Percentiles rank a stretch among this genome's conserved stretches.
phyloP scores from a whole-genome alignment of 2,797 vertebrate species.

The Thunnus albacares region DNA sequence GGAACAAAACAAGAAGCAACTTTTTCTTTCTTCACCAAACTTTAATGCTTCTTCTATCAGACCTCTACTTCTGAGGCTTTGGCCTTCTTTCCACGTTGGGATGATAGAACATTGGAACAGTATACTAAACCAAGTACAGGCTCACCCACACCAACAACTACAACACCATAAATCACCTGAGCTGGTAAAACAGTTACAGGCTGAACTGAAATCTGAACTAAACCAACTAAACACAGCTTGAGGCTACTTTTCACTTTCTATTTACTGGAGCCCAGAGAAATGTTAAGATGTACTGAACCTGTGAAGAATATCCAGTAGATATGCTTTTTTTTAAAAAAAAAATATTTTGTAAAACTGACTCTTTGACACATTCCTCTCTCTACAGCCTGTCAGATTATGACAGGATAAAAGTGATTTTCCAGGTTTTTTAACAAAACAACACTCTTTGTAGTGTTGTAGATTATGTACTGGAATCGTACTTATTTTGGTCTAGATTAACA shows the following conservation, averaged over 20 bases:
- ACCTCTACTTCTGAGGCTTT: neutral
- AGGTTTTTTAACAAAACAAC: conserved; percentile 19
- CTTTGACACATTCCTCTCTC: conserved; percentile 7
- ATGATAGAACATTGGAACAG: conserved; percentile 18
- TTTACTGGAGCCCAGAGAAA: conserved; percentile 31
- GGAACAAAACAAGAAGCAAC: neutral
- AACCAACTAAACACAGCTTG: conserved; percentile 50
- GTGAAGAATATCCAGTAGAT: conserved; percentile 13
- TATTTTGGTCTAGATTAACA: conserved; percentile 1
- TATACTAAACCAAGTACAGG: conserved; percentile 4
- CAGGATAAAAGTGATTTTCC: neutral
- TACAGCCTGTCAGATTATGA: neutral
- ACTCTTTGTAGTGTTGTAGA: neutral
- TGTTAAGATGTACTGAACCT: conserved; percentile 22
- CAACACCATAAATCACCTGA: conserved; percentile 42
- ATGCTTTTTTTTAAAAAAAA: neutral
- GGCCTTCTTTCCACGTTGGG: neutral
- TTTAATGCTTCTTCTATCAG: neutral
- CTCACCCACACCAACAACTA: conserved; percentile 11
- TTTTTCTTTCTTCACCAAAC: neutral
- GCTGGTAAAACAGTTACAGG: conserved; percentile 32
- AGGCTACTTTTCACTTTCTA: conserved; percentile 39
- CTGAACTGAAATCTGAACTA: conserved; percentile 37
- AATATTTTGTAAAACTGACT: conserved; percentile 3
- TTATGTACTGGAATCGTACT: neutral